phyloP scores from a whole-genome alignment of 1,140 invertebrate species.

The Pseudachorutes palmiensis region DNA sequence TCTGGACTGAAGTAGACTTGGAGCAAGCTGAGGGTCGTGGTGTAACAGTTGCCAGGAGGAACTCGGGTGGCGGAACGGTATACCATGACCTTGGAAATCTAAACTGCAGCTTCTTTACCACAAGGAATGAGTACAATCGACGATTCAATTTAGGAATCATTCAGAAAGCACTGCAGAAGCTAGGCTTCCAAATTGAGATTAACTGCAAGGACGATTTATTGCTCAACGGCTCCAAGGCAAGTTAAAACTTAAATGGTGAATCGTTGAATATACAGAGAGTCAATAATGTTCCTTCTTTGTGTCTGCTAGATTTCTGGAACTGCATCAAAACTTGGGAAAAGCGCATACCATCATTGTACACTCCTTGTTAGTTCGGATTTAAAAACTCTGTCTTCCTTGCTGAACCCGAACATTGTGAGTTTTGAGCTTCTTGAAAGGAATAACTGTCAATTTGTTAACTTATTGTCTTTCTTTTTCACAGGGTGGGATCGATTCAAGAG shows the following conservation, averaged over 20 bases:
- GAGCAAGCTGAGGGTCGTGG: constrained; percentile 50
- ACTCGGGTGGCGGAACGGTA: constrained; percentile 93
- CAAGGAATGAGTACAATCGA: constrained; percentile 66
- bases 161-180: constrained; percentile 65
- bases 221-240: constrained; percentile 71
- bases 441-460: constrained; percentile 9
- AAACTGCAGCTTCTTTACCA: constrained; percentile 83
- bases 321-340: constrained; percentile 76
- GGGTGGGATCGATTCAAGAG: constrained; percentile 62
- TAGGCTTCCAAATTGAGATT: constrained; percentile 63
- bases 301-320: constrained; percentile 71
- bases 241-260: no score
- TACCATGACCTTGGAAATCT: constrained; percentile 92
- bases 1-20: constrained; percentile 83
- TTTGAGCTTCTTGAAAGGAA: no score
- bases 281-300: no score
- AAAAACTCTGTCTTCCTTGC: constrained; percentile 49
- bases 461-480: constrained; percentile 42
- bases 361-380: constrained; percentile 76
- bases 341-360: constrained; percentile 91
- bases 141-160: constrained; percentile 78
- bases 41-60: constrained; percentile 69
- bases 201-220: constrained; percentile 74
- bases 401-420: constrained; percentile 41
- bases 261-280: no score